phyloP scores from a whole-genome alignment of 92 coral and sea anemone genomes.

The Zoanthus gigantus region DNA sequence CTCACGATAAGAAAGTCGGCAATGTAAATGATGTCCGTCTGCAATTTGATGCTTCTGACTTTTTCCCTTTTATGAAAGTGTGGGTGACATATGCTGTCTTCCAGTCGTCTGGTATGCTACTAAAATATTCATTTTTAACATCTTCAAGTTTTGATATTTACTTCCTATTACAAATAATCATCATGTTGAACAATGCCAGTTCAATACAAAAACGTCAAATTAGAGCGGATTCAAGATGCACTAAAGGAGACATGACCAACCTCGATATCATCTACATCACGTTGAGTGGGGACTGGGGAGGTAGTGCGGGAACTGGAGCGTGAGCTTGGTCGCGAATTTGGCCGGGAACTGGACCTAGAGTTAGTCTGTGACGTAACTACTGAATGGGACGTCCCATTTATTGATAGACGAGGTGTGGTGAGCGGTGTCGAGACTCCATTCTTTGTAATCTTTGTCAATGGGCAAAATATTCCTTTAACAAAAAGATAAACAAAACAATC shows the following conservation, averaged over 20 bases:
- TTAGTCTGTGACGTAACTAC: conserved; percentile 60
- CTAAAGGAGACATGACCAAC: conserved; percentile 16
- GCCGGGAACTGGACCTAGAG: conserved; percentile 67
- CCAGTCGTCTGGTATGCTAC: too few species aligned
- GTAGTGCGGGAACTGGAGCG: conserved; percentile 90
- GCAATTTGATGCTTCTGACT: too few species aligned
- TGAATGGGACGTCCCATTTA: conserved; percentile 49
- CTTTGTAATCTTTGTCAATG: conserved; percentile 85
- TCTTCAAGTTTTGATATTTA: too few species aligned
- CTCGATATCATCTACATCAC: conserved; percentile 63
- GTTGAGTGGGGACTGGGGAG: conserved; percentile 50
- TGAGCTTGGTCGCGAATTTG: conserved; percentile 79
- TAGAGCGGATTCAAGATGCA: not conserved
- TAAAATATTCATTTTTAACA: too few species aligned
- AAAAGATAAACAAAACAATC: not conserved
- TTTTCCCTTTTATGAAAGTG: too few species aligned
- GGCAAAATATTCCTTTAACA: conserved; percentile 86
- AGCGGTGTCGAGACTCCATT: conserved; percentile 65
- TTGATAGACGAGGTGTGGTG: conserved; percentile 70
- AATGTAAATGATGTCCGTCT: too few species aligned
- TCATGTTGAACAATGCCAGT: too few species aligned
- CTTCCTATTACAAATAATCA: too few species aligned
- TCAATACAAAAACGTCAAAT: not conserved
- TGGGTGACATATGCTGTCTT: too few species aligned
- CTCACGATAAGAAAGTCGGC: too few species aligned